Evolutionary conservation across 2,888 invertebrate genomes (phyloP).

Genomic region (Andrena marginata): DNA sequence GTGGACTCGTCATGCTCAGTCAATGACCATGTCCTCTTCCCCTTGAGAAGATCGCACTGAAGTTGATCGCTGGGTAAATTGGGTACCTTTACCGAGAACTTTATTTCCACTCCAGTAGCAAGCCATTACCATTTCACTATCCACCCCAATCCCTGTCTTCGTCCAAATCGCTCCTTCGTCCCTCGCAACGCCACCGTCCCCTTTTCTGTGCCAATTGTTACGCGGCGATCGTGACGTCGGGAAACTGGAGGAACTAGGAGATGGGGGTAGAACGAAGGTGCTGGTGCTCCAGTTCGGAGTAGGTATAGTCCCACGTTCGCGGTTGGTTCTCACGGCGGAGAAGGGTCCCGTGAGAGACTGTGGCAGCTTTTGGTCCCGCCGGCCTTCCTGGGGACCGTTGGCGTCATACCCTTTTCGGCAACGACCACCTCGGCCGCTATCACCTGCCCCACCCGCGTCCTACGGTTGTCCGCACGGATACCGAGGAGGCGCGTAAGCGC

Average conservation of each 20-base stretch:
- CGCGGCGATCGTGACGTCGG: background rate
- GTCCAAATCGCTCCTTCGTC: too few species aligned
- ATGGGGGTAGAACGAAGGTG: background rate
- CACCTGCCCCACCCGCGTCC: constrained; percentile 32
- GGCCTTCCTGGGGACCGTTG: constrained; percentile 44
- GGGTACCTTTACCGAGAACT: too few species aligned
- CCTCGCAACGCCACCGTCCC: too few species aligned
- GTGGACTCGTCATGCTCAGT: too few species aligned
- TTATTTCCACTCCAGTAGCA: too few species aligned
- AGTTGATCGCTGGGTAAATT: too few species aligned
- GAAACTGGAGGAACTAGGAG: too few species aligned
- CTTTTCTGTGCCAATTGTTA: too few species aligned
- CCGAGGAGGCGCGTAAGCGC: constrained; percentile 67
- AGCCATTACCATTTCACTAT: too few species aligned
- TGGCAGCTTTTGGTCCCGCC: constrained; percentile 37
- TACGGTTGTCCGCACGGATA: constrained; percentile 16
- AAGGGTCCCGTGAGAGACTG: constrained; percentile 63
- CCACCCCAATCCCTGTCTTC: too few species aligned
- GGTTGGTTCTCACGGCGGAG: constrained; percentile 53
- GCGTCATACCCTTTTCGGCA: constrained; percentile 72
- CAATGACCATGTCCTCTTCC: too few species aligned
- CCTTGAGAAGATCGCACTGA: too few species aligned
- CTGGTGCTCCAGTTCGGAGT: constrained; percentile 19
- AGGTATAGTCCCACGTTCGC: constrained; percentile 11
- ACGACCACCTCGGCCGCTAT: constrained; percentile 70